phyloP scores from a whole-genome alignment of 1,140 invertebrate species.

The Tetragnatha versicolor region DNA sequence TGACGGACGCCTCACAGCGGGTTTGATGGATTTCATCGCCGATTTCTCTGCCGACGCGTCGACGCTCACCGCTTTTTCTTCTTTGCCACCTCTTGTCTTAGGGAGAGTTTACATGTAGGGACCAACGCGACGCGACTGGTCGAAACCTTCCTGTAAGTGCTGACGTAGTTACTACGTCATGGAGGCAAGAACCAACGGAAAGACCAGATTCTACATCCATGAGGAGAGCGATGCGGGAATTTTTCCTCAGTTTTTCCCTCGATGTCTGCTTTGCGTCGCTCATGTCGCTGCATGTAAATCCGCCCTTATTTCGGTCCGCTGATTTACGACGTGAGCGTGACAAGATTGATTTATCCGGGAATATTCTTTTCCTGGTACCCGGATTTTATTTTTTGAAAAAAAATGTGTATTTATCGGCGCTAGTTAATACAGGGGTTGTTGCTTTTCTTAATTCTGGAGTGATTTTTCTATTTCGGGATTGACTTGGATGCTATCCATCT shows the following conservation, averaged over 20 bases:
- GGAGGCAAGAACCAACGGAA: too few species aligned
- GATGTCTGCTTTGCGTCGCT: too few species aligned
- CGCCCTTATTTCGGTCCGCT: slow-evolving; percentile 25
- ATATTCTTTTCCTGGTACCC: background rate
- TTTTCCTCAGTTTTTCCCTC: too few species aligned
- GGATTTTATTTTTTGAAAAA: too few species aligned
- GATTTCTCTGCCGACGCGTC: slow-evolving; percentile 21
- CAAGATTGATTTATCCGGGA: slow-evolving; percentile 31
- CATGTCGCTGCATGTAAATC: too few species aligned
- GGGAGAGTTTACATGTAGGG: too few species aligned
- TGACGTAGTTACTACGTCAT: too few species aligned
- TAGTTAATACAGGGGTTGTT: background rate
- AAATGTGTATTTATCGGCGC: too few species aligned
- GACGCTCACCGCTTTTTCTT: slow-evolving; percentile 9
- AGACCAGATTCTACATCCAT: too few species aligned
- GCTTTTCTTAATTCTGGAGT: background rate
- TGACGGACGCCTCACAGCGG: slow-evolving; percentile 27
- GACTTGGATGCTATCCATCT: background rate
- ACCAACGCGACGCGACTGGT: too few species aligned
- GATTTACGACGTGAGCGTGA: slow-evolving; percentile 37
- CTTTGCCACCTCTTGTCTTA: background rate
- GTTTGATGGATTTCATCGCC: slow-evolving; percentile 32
- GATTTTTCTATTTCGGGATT: background rate
- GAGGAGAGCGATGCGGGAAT: too few species aligned
- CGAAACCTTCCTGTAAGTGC: too few species aligned